Base-by-base conservation (phyloP, 2,888 invertebrate genomes). In the Formica aserva region DNA sequence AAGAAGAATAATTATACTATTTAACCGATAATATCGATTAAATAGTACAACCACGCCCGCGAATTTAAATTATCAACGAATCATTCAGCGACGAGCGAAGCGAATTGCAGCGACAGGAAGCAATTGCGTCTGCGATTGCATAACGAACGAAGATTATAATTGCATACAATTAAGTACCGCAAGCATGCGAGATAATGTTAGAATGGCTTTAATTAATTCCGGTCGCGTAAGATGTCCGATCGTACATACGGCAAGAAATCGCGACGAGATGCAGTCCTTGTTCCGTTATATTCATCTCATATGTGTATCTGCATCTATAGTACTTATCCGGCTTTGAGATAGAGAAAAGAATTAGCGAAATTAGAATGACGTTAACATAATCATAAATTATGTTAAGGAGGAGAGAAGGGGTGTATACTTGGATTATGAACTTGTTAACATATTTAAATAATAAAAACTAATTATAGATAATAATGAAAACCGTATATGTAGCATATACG, bases 131-230 rank as follows among this genome's bases (percentile, higher is more conserved):
- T 89, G 75, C 87, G 88, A 91, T 91, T 91, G 87, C 89, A 87
- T 88, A 88, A 89, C 87, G 86, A 86, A 87, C 87, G 85, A 88
- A 85, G 87, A 88, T 88, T 88, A 85, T 90, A 92, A 92, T 91
- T 91, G 91, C 91, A 84, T 88, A 87, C 86, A 91, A 88, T 91
- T 87, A 87, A 91, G 89, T 89, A 91, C 89, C 87, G 88, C 86
- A 90, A 90, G 91, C 90, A 83, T 66, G 67, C 84, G 88, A 90
- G 90, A 90, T 90, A 89, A 90, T 89, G 89, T 85, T 74, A 84
- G 87, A 86, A 89, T 38, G 87, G 82, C 85, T 91, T 88, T 90
- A 91, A 91, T 92, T 91, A 90, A 91, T 92, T 87, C 91, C 81
- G 66, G 38, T 74, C 78, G 78, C 75, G 71, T 72, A 80, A 74